Evolutionary conservation across 1,140 invertebrate species (phyloP).

Genomic region (Dryas iulia): DNA sequence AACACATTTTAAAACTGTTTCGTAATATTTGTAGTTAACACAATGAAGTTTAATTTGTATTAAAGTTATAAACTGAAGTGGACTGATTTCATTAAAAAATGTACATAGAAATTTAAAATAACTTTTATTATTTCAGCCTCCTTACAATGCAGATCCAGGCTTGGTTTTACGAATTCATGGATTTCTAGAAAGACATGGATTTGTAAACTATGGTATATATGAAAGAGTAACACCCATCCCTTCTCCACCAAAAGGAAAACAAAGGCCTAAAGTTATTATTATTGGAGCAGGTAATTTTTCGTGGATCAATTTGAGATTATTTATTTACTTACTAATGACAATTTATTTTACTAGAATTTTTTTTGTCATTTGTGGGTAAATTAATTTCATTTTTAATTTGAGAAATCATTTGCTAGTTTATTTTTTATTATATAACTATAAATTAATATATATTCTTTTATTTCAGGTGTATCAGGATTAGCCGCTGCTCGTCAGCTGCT

Average conservation of each 20-base stretch:
- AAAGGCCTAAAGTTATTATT: constrained; percentile 94
- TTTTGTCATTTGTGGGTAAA: too few species aligned
- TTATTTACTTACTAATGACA: too few species aligned
- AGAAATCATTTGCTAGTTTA: too few species aligned
- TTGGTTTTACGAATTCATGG: constrained; percentile 93
- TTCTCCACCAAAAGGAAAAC: constrained; percentile 83
- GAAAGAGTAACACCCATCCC: constrained; percentile 90
- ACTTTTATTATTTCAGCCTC: constrained; percentile 76
- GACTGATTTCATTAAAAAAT: too few species aligned
- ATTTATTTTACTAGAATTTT: too few species aligned
- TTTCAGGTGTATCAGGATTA: constrained; percentile 89
- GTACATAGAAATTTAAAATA: background rate
- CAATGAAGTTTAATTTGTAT: too few species aligned
- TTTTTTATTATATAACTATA: too few species aligned
- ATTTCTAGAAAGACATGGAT: constrained; percentile 97
- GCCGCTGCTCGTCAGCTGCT: constrained; percentile 96
- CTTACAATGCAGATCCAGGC: constrained; percentile 94
- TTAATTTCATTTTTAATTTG: too few species aligned
- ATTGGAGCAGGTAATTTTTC: constrained; percentile 90
- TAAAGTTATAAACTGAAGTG: too few species aligned
- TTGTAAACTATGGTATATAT: constrained; percentile 99
- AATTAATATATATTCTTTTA: constrained; percentile 9
- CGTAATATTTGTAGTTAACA: too few species aligned
- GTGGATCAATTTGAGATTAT: too few species aligned
- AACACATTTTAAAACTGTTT: too few species aligned